A percentile compares a stretch with the other conserved stretches of the same genome.
These are phyloP conservation scores for Smutsia temminckii DNA, from an alignment of 2,797 vertebrate genomes.

Conservation along the genomic window DNA sequence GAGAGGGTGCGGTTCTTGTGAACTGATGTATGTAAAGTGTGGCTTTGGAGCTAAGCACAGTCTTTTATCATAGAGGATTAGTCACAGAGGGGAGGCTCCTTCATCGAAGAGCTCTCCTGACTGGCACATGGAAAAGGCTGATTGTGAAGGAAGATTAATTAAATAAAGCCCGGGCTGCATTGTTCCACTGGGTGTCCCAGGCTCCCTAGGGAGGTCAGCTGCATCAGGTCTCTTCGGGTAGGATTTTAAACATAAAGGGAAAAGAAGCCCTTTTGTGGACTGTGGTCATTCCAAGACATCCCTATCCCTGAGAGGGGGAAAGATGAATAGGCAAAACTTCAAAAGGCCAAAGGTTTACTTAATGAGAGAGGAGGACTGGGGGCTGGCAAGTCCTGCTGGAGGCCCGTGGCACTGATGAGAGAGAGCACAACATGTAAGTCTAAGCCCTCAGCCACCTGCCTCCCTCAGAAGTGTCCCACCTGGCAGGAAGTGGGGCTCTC, in stretches of 20 bases:
- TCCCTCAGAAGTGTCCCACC: background rate
- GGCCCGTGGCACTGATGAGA: background rate
- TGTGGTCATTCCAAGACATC: slow-evolving; percentile 17
- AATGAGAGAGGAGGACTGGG: slow-evolving; percentile 1
- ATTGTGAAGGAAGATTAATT: slow-evolving; percentile 68
- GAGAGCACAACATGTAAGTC: background rate
- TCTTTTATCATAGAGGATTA: slow-evolving; percentile 63
- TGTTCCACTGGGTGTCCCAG: slow-evolving; percentile 23
- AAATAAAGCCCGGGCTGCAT: slow-evolving; percentile 38
- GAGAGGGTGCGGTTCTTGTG: background rate
- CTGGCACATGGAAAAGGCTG: background rate
- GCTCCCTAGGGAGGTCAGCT: background rate
- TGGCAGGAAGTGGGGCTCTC: background rate
- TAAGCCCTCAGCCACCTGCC: accelerated
- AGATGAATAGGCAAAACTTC: slow-evolving; percentile 47
- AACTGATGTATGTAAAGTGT: slow-evolving; percentile 26
- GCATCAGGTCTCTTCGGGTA: background rate
- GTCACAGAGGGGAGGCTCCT: slow-evolving; percentile 55
- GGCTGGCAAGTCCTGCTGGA: background rate
- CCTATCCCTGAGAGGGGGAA: background rate
- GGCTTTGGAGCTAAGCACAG: slow-evolving; percentile 16
- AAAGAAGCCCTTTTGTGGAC: slow-evolving; percentile 39
- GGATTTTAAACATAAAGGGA: slow-evolving; percentile 32
- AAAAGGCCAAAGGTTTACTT: slow-evolving; percentile 60
- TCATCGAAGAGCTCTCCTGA: background rate